A percentile compares a stretch with the other conserved stretches of the same genome.
phyloP scores from a whole-genome alignment of 2,888 invertebrate species.

The Cosmia pyralina region DNA sequence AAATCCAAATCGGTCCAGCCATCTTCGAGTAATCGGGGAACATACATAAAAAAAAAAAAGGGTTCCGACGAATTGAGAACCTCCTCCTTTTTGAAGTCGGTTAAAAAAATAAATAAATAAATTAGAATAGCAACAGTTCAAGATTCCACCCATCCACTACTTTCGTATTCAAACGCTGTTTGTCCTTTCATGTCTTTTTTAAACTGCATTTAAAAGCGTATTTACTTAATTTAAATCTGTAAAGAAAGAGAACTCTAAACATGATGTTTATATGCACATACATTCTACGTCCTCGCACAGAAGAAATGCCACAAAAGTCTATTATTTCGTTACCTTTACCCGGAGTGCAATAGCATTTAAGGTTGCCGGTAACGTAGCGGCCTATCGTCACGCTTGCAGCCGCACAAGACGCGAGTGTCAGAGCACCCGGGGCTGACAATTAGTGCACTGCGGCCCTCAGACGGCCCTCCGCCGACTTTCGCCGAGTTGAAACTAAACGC shows the following conservation, averaged over 20 bases:
- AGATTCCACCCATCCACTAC: not conserved
- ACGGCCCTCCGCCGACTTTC: constrained; percentile 76
- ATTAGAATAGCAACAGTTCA: not conserved
- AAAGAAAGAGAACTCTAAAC: not conserved
- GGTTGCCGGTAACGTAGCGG: constrained; percentile 39
- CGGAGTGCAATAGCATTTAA: constrained; percentile 29
- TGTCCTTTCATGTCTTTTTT: too few relatives aligned
- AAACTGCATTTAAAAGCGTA: not conserved
- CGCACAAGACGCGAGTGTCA: constrained; percentile 59
- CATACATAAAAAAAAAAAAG: too few relatives aligned
- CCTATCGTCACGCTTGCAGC: constrained; percentile 41
- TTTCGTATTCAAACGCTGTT: not conserved
- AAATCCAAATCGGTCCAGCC: too few relatives aligned
- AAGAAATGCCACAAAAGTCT: not conserved
- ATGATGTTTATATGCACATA: not conserved
- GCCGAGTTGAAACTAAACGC: constrained; percentile 75
- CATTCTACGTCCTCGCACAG: not conserved
- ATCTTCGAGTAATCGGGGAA: too few relatives aligned
- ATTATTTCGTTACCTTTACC: constrained; percentile 26
- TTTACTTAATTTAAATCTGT: not conserved
- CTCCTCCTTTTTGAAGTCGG: too few relatives aligned
- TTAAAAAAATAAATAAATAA: too few relatives aligned
- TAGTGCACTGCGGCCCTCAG: constrained; percentile 80
- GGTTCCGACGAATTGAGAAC: too few relatives aligned
- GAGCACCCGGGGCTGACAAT: constrained; percentile 77